phyloP scores from a whole-genome alignment of 2,888 invertebrate species.

The Noctua fimbriata region DNA sequence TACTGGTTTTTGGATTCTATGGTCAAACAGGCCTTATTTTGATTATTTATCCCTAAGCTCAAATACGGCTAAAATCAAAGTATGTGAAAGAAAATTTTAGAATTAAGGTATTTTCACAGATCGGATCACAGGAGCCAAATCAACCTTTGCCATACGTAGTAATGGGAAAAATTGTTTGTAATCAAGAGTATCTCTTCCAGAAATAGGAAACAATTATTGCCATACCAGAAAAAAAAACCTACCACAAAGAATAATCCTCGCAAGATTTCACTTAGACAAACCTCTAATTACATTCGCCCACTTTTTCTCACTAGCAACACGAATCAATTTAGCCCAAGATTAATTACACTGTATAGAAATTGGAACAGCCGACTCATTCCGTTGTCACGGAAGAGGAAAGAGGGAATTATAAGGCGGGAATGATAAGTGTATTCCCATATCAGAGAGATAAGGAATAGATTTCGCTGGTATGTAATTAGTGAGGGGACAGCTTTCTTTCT shows the following conservation, averaged over 20 bases:
- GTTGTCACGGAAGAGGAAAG: slow-evolving; percentile 50
- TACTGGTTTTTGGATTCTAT: neutral
- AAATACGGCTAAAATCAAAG: neutral
- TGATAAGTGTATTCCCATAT: slow-evolving; percentile 65
- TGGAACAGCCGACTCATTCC: slow-evolving; percentile 52
- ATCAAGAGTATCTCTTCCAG: neutral
- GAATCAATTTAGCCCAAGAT: slow-evolving; percentile 67
- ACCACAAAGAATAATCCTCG: slow-evolving; percentile 17
- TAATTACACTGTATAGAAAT: slow-evolving; percentile 66
- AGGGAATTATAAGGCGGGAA: slow-evolving; percentile 52
- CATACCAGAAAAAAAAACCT: neutral
- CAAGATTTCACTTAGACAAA: slow-evolving; percentile 37
- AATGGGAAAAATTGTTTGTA: neutral
- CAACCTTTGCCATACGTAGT: neutral
- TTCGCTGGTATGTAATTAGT: slow-evolving; percentile 70
- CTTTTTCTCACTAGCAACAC: slow-evolving; percentile 53
- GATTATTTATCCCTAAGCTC: neutral
- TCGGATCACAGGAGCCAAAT: neutral
- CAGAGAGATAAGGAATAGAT: slow-evolving; percentile 59
- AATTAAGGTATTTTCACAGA: neutral
- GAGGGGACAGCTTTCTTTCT: slow-evolving; percentile 63
- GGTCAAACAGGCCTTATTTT: neutral
- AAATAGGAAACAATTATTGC: neutral
- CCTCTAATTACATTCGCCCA: slow-evolving; percentile 49
- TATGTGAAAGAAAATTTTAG: neutral